These are phyloP conservation scores for Griposia aprilina DNA, from an alignment of 2,888 invertebrate genomes.

Conservation along the genomic window DNA sequence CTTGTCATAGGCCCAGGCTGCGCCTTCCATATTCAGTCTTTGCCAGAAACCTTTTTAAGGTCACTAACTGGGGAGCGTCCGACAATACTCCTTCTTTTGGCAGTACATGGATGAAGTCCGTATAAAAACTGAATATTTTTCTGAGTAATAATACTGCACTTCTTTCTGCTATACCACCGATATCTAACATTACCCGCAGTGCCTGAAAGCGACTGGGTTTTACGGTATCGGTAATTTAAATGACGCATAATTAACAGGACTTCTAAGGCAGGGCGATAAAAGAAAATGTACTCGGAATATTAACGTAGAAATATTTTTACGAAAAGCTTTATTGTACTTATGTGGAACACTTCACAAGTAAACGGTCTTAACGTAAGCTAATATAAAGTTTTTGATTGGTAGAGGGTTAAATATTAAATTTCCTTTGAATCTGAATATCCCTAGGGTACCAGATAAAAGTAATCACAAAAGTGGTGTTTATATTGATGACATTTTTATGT, in stretches of 20 bases:
- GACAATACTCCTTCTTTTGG: background rate
- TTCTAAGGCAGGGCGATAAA: conserved; percentile 39
- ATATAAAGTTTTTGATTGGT: background rate
- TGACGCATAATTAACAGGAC: conserved; percentile 56
- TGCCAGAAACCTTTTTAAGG: background rate
- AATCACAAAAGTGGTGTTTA: background rate
- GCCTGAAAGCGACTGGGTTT: conserved; percentile 52
- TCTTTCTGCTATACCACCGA: conserved; percentile 21
- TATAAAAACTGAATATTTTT: background rate
- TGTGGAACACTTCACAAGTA: background rate
- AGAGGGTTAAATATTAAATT: background rate
- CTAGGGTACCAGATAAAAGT: background rate
- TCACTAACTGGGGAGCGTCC: background rate
- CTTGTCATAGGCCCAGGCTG: background rate
- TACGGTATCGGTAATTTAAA: conserved; percentile 60
- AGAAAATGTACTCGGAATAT: conserved; percentile 22
- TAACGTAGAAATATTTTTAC: background rate
- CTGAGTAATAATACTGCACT: conserved; percentile 40
- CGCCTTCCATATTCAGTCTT: background rate
- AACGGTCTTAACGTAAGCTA: too few species aligned
- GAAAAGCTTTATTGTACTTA: background rate
- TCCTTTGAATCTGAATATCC: background rate
- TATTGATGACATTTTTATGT: background rate
- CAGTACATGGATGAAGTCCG: background rate
- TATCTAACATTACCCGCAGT: conserved; percentile 53